phyloP scores from a whole-genome alignment of 2,888 invertebrate species.

The Papilio protenor region DNA sequence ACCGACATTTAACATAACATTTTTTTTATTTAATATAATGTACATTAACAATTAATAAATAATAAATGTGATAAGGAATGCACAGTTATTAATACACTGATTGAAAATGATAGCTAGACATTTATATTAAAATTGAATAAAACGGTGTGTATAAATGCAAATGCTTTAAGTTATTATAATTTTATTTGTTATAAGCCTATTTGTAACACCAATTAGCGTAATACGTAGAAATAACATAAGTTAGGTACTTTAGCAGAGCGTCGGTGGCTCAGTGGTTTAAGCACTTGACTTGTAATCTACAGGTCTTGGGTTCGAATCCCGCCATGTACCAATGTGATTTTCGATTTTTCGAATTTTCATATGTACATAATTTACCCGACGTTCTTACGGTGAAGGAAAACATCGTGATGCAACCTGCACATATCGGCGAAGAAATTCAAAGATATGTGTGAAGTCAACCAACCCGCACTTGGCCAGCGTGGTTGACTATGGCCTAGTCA shows the following conservation, averaged over 20 bases:
- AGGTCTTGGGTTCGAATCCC: too few species aligned
- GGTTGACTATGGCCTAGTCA: too few species aligned
- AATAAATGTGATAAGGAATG: neutral
- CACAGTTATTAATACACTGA: slow-evolving; percentile 19
- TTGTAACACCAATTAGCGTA: slow-evolving; percentile 78
- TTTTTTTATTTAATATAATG: neutral
- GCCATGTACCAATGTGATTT: too few species aligned
- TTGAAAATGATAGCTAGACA: neutral
- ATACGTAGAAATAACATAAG: slow-evolving; percentile 53
- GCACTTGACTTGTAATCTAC: too few species aligned
- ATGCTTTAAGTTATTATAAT: slow-evolving; percentile 44
- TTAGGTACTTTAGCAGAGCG: slow-evolving; percentile 9
- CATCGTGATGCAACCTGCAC: too few species aligned
- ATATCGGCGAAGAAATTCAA: too few species aligned
- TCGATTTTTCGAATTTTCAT: too few species aligned
- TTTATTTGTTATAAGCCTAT: slow-evolving; percentile 44
- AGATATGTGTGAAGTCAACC: too few species aligned
- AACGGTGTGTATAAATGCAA: slow-evolving; percentile 57
- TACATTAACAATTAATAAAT: neutral
- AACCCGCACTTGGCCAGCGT: too few species aligned
- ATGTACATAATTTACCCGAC: too few species aligned
- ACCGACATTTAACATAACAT: neutral
- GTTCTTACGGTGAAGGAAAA: too few species aligned
- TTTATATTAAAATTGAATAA: slow-evolving; percentile 40
- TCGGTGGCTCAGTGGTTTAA: too few species aligned